phyloP scores from a whole-genome alignment of 2,113 vertebrate genomes.

The Siphamia tubifer region DNA sequence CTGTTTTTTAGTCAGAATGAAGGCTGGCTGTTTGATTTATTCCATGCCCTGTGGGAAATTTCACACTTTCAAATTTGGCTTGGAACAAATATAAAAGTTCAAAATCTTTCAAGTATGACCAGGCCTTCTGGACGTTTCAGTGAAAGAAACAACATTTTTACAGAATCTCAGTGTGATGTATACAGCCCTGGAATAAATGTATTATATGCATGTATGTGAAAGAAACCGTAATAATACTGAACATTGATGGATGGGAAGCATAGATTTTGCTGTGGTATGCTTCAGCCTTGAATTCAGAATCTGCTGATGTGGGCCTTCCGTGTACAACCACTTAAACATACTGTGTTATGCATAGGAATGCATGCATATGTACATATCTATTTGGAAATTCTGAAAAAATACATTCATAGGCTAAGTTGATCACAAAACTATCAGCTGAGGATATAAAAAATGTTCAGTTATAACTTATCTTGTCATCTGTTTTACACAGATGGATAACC shows the following conservation, averaged over 20 bases:
- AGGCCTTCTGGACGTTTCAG: neutral
- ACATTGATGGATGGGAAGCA: conserved; percentile 25
- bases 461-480: conserved; percentile 15
- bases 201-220: neutral
- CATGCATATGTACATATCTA: neutral
- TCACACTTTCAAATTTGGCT: no score
- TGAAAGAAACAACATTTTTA: neutral
- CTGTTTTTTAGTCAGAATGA: no score
- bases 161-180: neutral
- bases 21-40: no score
- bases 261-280: neutral
- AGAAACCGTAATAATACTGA: neutral
- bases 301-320: conserved; percentile 31
- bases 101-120: no score
- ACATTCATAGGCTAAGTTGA: no score
- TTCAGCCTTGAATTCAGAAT: conserved; percentile 32
- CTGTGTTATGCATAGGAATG: neutral
- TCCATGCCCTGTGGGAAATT: no score
- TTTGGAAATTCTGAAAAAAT: no score
- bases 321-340: neutral
- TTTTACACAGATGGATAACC: neutral
- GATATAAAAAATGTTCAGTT: conserved; percentile 1
- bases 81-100: no score
- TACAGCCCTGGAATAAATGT: neutral
- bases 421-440: conserved; percentile 11